Percentiles rank a stretch among this genome's conserved stretches.
Evolutionary conservation across 1,140 invertebrate species (phyloP).

Genomic region (Sycobia sp.): DNA sequence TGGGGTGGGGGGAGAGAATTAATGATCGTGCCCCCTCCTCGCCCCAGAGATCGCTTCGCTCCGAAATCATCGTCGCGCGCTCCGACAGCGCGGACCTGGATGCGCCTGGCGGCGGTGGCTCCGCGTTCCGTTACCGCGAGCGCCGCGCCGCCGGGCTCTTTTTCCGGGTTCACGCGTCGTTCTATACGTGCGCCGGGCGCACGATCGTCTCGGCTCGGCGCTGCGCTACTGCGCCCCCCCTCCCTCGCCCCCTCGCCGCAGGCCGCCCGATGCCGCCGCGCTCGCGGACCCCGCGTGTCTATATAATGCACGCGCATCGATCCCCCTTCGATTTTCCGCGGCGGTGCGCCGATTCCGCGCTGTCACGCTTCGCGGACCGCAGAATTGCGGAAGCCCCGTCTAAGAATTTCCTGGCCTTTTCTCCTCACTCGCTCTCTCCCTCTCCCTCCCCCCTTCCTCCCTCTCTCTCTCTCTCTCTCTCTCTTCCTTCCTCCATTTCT

Average conservation of each 20-base stretch:
- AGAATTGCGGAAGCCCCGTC: constrained; percentile 36
- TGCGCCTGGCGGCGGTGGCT: too few relatives aligned
- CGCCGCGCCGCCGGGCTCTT: too few relatives aligned
- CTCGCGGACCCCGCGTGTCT: too few relatives aligned
- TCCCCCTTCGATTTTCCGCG: constrained; percentile 18
- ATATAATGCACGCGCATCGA: not conserved
- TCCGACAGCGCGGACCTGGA: not conserved
- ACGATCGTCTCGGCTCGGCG: not conserved
- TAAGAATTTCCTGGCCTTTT: not conserved
- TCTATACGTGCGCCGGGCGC: too few relatives aligned
- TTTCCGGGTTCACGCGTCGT: constrained; percentile 34
- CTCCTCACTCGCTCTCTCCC: not conserved
- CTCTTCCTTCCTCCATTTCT: not conserved
- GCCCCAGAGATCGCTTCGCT: constrained; percentile 13
- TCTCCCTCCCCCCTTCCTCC: not conserved
- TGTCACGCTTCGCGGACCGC: constrained; percentile 36
- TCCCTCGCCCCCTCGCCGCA: not conserved
- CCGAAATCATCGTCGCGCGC: constrained; percentile 25
- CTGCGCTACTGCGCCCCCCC: not conserved
- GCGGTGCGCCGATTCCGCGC: constrained; percentile 3
- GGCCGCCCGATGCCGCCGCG: too few relatives aligned
- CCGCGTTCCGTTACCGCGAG: constrained; percentile 10
- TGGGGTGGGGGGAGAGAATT: constrained; percentile 10
- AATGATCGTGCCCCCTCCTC: constrained; percentile 18
- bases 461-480: not conserved